Conservation (phyloP, 2,113 vertebrate genomes). For the Zapornia atra region DNA sequence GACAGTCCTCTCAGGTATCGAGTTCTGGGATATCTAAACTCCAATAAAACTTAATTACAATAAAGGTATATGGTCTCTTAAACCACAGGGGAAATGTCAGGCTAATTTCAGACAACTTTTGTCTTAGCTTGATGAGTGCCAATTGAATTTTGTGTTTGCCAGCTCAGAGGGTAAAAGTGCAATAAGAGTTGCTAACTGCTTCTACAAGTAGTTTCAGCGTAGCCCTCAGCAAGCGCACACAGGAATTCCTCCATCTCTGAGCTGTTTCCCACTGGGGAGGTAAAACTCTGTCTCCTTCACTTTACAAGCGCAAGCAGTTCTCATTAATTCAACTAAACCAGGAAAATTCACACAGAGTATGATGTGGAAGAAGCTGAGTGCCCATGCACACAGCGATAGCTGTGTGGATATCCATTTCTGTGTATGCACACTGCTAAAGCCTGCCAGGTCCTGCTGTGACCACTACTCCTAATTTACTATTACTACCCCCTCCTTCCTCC, state of each 20-base stretch:
- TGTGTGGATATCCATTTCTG: background rate
- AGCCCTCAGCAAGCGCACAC: background rate
- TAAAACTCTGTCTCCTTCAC: background rate
- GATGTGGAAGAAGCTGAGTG: background rate
- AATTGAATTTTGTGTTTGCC: background rate
- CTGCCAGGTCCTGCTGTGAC: background rate
- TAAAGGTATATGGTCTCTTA: background rate
- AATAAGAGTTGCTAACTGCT: background rate
- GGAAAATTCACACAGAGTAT: background rate
- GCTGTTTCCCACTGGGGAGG: background rate
- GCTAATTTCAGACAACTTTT: background rate
- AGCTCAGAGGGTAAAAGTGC: background rate
- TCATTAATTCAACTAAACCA: background rate
- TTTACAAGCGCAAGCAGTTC: background rate
- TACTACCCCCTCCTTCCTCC: background rate
- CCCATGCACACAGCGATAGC: background rate
- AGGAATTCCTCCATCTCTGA: background rate
- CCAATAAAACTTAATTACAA: background rate
- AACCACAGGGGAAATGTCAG: background rate
- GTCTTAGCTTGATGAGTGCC: background rate
- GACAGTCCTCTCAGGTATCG: background rate
- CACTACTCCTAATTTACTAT: background rate
- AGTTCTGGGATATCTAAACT: background rate
- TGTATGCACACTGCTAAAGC: background rate
- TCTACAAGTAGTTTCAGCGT: background rate